Evolutionary conservation across 2,888 invertebrate species (phyloP), one percentile per base, ranked within the genome.

Genomic region (Watsonalla binaria): DNA sequence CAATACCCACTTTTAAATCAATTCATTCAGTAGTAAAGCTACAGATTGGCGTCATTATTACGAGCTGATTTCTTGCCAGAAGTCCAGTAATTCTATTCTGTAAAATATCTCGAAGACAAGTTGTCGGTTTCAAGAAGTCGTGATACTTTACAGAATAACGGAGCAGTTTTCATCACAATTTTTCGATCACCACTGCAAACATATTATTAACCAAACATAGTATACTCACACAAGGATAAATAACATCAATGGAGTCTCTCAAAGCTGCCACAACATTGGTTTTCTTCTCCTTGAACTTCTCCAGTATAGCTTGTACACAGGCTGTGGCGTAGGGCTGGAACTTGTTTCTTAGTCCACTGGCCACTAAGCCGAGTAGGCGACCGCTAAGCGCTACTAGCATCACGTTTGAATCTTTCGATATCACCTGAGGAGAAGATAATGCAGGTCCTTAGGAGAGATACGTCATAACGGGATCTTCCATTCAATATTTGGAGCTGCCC

Each of bases 221-320:
- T 5, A 51, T 48, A 92, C 93, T 92, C 80, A 96, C 96, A 68
- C 94, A 92, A 52, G 93, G 92, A 80, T 95, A 98, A 61, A 97
- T 94, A 45, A 96, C 96, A 88, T 99, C 99, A 24, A 96, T 94
- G 6, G 98, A 96, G 57, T 99, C 98, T 53, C 97, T 91, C 47
- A 99, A 86, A 0, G 97, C 95, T 2, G 93, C 80, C 0, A 99
- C 97, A 0, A 99, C 98, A 73, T 94, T 95, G 2, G 94, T 92
- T 74, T 99, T 99, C 91, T 98, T 99, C 83, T 99, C 99, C 74
- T 98, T 98, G 77, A 99, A 99, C 85, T 99, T 99, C 72, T 99
- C 99, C 42, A 99, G 84, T 51, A 98, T 92, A 0, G 95, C 90
- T 7, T 95, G 92, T 0, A 97, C 88, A 68, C 96, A 95, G 0